Evolutionary conservation across 2,888 invertebrate genomes (phyloP).

Genomic region (Dexiosoma caninum): DNA sequence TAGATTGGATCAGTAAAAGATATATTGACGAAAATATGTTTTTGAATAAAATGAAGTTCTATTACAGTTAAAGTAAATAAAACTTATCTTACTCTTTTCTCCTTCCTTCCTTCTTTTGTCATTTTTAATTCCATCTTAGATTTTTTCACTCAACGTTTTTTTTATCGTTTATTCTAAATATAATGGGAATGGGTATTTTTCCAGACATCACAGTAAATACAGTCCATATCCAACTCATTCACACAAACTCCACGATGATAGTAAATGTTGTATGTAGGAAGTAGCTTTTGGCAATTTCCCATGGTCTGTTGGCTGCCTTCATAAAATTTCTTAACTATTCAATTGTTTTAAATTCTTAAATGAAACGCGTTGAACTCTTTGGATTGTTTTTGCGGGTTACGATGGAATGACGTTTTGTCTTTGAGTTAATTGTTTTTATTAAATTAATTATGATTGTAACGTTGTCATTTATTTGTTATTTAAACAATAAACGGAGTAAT

Average conservation of each 20-base stretch:
- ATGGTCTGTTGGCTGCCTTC: constrained; percentile 19
- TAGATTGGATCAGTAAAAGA: too few species aligned
- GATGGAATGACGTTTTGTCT: not conserved
- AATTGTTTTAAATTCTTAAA: not conserved
- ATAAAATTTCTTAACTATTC: constrained; percentile 20
- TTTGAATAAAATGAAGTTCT: too few species aligned
- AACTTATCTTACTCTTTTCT: too few species aligned
- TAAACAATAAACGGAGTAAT: not conserved
- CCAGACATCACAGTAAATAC: too few species aligned
- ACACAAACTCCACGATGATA: not conserved
- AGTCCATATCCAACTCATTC: not conserved
- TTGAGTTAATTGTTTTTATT: constrained; percentile 24
- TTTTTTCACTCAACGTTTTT: not conserved
- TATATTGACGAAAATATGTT: too few species aligned
- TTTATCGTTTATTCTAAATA: too few species aligned
- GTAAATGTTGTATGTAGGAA: not conserved
- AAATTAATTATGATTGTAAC: constrained; percentile 20
- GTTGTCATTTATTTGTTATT: not conserved
- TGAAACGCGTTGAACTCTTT: too few species aligned
- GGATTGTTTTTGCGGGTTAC: not conserved
- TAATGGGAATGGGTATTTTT: too few species aligned
- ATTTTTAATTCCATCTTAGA: not conserved
- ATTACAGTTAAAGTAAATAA: too few species aligned
- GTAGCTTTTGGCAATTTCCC: constrained; percentile 60
- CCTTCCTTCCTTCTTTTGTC: not conserved